Evolutionary conservation across 2,888 invertebrate species (phyloP), one percentile per base, ranked within the genome.

Genomic region (Xestia rhomboidea): DNA sequence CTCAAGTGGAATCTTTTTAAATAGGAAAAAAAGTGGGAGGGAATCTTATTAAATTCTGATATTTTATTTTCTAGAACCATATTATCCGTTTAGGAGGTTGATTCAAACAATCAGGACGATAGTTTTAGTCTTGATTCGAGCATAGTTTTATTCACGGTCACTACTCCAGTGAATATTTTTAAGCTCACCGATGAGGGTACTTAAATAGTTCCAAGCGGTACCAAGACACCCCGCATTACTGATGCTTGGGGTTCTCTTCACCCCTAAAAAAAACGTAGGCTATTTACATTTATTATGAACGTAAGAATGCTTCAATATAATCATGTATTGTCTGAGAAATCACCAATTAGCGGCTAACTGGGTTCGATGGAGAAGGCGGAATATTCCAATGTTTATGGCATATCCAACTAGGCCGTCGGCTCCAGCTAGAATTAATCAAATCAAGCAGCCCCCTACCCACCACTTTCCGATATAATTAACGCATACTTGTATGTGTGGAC

Each of bases 401-500:
- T 93, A 94, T 93, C 93, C 93, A 95, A 94, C 95, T 94, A 95
- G 95, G 93, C 93, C 93, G 93, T 91, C 92, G 92, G 91, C 93
- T 96, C 94, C 91, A 92, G 95, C 95, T 95, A 93, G 96, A 96
- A 96, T 96, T 96, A 96, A 96, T 96, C 96, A 96, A 96, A 96
- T 96, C 96, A 96, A 95, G 93, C 95, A 94, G 95, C 96, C 96
- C 88, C 96, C 96, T 93, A 94, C 95, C 95, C 94, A 95, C 95
- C 95, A 96, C 96, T 96, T 96, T 96, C 96, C 95, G 96, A 96
- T 96, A 96, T 96, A 96, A 96, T 96, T 96, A 96, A 96, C 96
- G 95, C 94, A 90, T 93, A 93, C 93, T 91, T 93, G 95, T 95
- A 94, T 95, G 96, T 93, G 96, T 95, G 93, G 93, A 94, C 93